Conservation (phyloP, 35 echinoderm and acorn worm species). For the Holothuria glaberrima region DNA sequence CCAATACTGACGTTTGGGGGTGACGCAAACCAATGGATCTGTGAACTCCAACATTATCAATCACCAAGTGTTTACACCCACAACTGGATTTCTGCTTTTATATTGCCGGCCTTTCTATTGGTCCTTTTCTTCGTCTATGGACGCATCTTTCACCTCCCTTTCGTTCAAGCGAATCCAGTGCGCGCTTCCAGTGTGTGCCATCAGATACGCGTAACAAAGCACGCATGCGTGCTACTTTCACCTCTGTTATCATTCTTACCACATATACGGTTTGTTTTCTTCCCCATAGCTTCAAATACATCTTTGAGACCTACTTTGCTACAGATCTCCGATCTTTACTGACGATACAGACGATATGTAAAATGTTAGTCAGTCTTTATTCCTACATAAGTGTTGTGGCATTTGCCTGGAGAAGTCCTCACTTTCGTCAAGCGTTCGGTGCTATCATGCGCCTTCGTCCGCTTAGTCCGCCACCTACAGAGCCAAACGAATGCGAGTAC, state of each 20-base stretch:
- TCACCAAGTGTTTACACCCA: background rate
- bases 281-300: constrained; percentile 35
- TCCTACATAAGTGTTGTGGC: background rate
- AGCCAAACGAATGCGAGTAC: no score
- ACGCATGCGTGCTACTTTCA: background rate
- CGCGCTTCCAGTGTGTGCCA: background rate
- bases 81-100: background rate
- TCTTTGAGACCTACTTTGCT: constrained; percentile 36
- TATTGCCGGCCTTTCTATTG: background rate
- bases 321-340: constrained; percentile 1
- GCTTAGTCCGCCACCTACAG: no score
- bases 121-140: background rate
- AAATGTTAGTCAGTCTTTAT: constrained; percentile 3
- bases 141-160: background rate
- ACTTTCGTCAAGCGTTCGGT: background rate
- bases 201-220: background rate
- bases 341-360: constrained; percentile 23
- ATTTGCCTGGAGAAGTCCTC: constrained; percentile 31
- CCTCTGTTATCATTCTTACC: background rate
- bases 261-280: constrained; percentile 9
- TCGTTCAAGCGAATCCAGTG: background rate
- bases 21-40: background rate
- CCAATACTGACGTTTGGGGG: background rate
- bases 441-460: background rate
- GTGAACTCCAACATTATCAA: constrained; percentile 8